Conservation (phyloP, 1,140 invertebrate species). For the Drosophila equinoxialis region DNA sequence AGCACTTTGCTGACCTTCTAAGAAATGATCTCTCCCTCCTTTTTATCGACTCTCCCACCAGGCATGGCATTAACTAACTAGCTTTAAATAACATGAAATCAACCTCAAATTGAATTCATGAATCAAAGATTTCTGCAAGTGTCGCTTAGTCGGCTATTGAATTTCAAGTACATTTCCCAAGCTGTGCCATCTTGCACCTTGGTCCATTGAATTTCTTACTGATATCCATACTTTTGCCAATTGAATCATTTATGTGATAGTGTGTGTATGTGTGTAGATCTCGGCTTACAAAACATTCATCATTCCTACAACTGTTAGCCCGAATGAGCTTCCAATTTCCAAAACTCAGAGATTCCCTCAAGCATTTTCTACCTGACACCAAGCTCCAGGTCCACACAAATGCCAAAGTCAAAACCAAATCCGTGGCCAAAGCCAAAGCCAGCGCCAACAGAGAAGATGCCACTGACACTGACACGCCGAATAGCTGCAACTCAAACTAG, state of each 20-base stretch:
- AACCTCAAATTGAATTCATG: too few relatives aligned
- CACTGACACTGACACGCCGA: conserved; percentile 36
- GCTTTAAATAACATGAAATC: too few relatives aligned
- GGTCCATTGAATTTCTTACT: background rate
- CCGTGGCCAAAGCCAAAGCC: background rate
- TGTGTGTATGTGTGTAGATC: background rate
- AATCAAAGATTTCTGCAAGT: too few relatives aligned
- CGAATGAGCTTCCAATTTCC: conserved; percentile 8
- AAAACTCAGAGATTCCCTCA: conserved; percentile 6
- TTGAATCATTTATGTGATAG: background rate
- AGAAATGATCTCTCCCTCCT: too few relatives aligned
- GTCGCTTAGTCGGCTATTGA: too few relatives aligned
- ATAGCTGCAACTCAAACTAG: conserved; percentile 56
- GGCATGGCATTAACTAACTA: too few relatives aligned
- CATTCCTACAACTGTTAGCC: conserved; percentile 2
- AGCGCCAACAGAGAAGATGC: conserved; percentile 14
- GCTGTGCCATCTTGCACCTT: too few relatives aligned
- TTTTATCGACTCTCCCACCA: too few relatives aligned
- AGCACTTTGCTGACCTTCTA: too few relatives aligned
- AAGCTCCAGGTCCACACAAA: background rate
- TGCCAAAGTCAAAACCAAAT: conserved; percentile 4
- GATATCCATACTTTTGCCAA: background rate
- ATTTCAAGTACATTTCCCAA: too few relatives aligned
- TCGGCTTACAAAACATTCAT: conserved; percentile 7
- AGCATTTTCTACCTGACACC: conserved; percentile 12